phyloP scores from a whole-genome alignment of 1,140 invertebrate genomes.

The Mamestra configurata region DNA sequence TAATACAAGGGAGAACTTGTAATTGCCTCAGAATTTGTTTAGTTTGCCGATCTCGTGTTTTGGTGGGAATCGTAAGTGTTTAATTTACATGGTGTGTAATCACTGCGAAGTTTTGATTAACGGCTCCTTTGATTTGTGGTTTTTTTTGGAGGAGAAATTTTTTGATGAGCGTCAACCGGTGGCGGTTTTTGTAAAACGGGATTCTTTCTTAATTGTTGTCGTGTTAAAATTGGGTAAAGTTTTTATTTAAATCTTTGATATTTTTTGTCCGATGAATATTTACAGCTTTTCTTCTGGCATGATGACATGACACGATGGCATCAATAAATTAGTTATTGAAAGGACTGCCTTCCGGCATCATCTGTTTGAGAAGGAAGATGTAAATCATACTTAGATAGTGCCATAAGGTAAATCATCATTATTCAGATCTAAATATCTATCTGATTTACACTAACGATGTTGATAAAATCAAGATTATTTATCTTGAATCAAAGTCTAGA shows the following conservation, averaged over 20 bases:
- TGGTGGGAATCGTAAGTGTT: constrained; percentile 30
- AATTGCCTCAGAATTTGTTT: constrained; percentile 77
- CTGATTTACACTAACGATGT: not conserved
- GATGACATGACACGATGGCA: no score
- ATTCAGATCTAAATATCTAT: not conserved
- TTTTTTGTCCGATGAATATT: not conserved
- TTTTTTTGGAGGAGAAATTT: constrained; percentile 20
- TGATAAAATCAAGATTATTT: constrained; percentile 1
- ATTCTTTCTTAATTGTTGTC: not conserved
- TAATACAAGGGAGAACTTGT: constrained; percentile 70
- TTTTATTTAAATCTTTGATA: not conserved
- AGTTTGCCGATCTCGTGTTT: constrained; percentile 46
- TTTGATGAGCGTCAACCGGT: not conserved
- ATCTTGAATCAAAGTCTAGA: not conserved
- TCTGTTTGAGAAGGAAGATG: not conserved
- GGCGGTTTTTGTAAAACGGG: not conserved
- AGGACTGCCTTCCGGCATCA: not conserved
- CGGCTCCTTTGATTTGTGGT: constrained; percentile 35
- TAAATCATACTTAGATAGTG: not conserved
- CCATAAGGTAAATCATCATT: not conserved
- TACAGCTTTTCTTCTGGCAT: not conserved
- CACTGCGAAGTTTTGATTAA: constrained; percentile 19
- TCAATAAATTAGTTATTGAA: not conserved
- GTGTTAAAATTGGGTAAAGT: not conserved
- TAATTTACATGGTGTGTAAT: constrained; percentile 37